Base-by-base conservation (phyloP, 2,797 vertebrate genomes). In the Thalassophryne amazonica region DNA sequence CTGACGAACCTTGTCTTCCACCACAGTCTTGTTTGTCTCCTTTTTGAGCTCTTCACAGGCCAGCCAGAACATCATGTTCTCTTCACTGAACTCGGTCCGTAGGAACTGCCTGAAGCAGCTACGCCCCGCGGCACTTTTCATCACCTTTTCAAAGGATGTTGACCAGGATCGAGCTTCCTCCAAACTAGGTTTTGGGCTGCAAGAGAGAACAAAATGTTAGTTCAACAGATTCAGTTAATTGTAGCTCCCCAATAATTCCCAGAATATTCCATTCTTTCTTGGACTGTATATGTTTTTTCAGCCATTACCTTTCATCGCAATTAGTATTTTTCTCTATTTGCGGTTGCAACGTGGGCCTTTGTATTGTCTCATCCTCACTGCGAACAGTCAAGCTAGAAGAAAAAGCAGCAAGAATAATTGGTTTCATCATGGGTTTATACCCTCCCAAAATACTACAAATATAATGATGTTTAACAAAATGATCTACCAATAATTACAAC, bases 21-120 rank as follows among this genome's bases (percentile, higher is more conserved):
- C 91, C 35, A 91, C 79, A 2, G 76, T 93, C 83, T 93, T 93
- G 82, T 93, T 96, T 42, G 91, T 93, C 89, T 99, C 95, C 78
- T 93, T 94, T 51, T 96, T 98, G 35, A 99, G 89, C 36, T 97
- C 96, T 69, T 99, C 97, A 16, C 97, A 99, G 39, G 93, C 92
- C 78, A 99, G 91, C 97, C 97, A 99, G 90, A 99, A 99, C 73
- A 97, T 93, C 91, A 99, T 95, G 82, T 99, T 99, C 73, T 99
- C 97, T 75, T 99, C 97, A 0, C 97, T 99, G 90, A 96, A 99
- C 84, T 99, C 97, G 0, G 95, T 94, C 60, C 94, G 88, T 20
- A 99, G 92, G 75, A 97, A 99, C 66, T 97, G 94, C 16, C 94
- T 90, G 69, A 99, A 98, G 60, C 90, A 90, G 20, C 91, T 82